Base-by-base conservation (phyloP, 2,888 invertebrate species). In the Toxonevra muliebris region DNA sequence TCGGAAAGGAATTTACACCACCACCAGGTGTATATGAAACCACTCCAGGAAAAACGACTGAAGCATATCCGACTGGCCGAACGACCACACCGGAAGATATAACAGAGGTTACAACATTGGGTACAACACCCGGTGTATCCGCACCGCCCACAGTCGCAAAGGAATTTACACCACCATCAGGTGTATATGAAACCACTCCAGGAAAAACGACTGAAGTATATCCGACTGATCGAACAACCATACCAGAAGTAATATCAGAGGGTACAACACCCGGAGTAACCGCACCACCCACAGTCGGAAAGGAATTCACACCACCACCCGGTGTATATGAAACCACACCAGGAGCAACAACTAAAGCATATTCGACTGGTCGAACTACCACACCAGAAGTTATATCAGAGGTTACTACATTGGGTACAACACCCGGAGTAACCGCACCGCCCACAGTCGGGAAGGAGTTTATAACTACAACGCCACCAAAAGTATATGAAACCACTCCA, bases 391-490 rank as follows among this genome's bases (percentile, higher is more conserved):
- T 30, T n/a, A n/a, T n/a, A n/a, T n/a, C n/a, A n/a, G n/a, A n/a
- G n/a, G n/a, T n/a, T 30, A 30, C 30, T 30, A 7, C 7, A 2
- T 30, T 7, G 30, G 30, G 30, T 30, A 30, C 53, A 66, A 63
- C 40, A 9, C 42, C 59, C 4, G 61, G 62, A n/a, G 17, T 30
- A 58, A 58, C 58, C 13, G 48, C 59, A 12, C 59, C 13, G 17
- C 11, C 53, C 41, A 15, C 12, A 8, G 19, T 11, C 41, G 60
- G n/a, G 4, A 19, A 19, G 8, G 13, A 30, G 0, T 12, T 10
- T 11, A 13, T 15, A 11, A 8, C 60, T 12, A 57, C 57, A 57
- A 5, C 19, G 8, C 7, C 12, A 55, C 48, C 30, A 7, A 30
- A 4, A 2, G 30, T 7, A 4, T 30, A 30, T 7, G 30, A 30